A percentile compares a stretch with the other conserved stretches of the same genome.
These are phyloP conservation scores for Dynastes tityus DNA, from an alignment of 2,888 invertebrate genomes.

Conservation along the genomic window DNA sequence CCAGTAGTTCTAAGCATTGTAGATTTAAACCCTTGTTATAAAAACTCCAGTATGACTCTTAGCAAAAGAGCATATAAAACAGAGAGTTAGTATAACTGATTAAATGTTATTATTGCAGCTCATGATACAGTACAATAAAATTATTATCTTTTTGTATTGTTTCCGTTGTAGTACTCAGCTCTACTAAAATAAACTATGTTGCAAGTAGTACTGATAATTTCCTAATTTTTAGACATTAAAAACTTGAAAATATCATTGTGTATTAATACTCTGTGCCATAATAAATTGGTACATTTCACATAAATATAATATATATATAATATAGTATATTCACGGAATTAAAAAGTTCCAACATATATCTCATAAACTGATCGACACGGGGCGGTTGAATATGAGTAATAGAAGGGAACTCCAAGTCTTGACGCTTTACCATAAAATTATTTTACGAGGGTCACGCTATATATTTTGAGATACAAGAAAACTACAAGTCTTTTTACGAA, in stretches of 20 bases:
- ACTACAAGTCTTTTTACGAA: too few species aligned
- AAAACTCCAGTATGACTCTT: conserved; percentile 4
- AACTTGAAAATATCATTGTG: neutral
- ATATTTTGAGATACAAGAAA: too few species aligned
- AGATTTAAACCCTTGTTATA: conserved; percentile 7
- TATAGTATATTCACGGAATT: too few species aligned
- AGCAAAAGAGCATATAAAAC: neutral
- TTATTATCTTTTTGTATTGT: neutral
- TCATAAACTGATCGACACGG: too few species aligned
- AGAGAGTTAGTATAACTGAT: conserved; percentile 6
- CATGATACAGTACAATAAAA: conserved; percentile 38
- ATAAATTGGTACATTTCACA: too few species aligned
- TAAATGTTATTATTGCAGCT: conserved; percentile 23
- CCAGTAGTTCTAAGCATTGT: conserved; percentile 30
- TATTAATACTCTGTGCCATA: too few species aligned
- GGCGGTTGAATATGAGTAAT: too few species aligned
- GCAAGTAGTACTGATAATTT: neutral
- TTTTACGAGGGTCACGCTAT: too few species aligned
- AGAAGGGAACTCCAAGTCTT: too few species aligned
- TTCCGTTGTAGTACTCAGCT: conserved; percentile 23
- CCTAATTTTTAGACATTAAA: neutral
- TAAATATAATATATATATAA: too few species aligned
- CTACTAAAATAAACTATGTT: conserved; percentile 8
- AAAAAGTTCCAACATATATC: too few species aligned
- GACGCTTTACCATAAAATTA: too few species aligned